These are phyloP conservation scores for Triplophysa tibetana DNA, from an alignment of 2,113 vertebrate species.

Conservation along the genomic window DNA sequence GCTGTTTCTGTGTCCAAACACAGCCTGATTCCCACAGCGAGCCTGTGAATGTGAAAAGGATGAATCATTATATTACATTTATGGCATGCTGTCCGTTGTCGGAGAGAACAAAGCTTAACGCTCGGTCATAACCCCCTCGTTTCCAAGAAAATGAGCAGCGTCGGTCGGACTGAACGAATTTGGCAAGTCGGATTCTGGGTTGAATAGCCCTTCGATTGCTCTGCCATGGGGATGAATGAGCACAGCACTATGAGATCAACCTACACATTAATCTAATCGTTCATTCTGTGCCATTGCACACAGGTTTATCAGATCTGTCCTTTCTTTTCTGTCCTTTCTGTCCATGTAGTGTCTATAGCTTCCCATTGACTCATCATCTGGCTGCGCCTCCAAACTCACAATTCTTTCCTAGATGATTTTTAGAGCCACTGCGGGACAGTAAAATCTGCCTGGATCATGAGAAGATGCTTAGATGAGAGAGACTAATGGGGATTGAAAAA, in stretches of 20 bases:
- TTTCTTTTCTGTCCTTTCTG: constrained; percentile 8
- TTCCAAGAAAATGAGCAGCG: constrained; percentile 24
- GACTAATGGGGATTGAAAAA: not conserved
- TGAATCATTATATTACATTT: not conserved
- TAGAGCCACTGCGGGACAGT: not conserved
- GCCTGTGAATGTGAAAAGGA: not conserved
- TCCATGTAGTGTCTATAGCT: not conserved
- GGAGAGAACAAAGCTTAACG: not conserved
- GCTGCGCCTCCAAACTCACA: not conserved
- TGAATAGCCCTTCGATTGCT: constrained; percentile 46
- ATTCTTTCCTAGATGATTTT: not conserved
- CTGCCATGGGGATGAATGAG: constrained; percentile 52
- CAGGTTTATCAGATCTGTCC: constrained; percentile 32
- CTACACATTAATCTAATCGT: constrained; percentile 54
- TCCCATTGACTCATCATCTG: constrained; percentile 32
- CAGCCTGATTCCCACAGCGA: not conserved
- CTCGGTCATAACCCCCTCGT: constrained; percentile 2
- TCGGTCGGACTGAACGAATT: constrained; percentile 4
- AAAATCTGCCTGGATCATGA: not conserved
- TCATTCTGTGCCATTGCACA: constrained; percentile 37
- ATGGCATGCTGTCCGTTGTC: not conserved
- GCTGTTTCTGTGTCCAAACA: not conserved
- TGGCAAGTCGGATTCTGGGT: constrained; percentile 38
- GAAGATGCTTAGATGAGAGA: constrained; percentile 3
- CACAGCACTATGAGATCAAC: constrained; percentile 39